Conservation (phyloP, 2,888 invertebrate genomes). For the Calliscelio sp. region DNA sequence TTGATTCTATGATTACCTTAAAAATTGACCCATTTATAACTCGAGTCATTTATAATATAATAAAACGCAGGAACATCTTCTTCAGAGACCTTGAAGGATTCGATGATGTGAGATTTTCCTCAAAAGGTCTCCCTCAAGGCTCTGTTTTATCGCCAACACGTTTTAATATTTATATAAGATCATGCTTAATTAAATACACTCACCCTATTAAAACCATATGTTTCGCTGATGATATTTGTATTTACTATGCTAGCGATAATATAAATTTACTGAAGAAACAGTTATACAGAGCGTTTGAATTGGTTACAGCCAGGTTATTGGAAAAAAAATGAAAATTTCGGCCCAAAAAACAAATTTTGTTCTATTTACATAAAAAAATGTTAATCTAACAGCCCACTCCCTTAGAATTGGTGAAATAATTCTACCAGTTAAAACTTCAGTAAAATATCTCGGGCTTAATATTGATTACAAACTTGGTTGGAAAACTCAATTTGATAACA, state of each 20-base stretch:
- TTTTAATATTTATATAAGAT: neutral
- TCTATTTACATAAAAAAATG: neutral
- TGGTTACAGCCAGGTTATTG: no score
- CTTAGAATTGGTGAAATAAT: neutral
- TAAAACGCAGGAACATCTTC: neutral
- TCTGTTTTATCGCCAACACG: neutral
- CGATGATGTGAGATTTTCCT: neutral
- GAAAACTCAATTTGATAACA: neutral
- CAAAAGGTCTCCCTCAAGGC: slow-evolving; percentile 6
- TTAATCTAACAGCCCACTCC: neutral
- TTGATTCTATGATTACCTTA: neutral
- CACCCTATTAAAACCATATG: neutral
- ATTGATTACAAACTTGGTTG: slow-evolving; percentile 4
- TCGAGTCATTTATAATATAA: neutral
- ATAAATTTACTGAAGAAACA: neutral
- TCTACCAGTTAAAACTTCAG: neutral
- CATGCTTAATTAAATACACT: neutral
- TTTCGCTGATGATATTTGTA: slow-evolving; percentile 15
- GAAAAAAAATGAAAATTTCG: slow-evolving; percentile 1
- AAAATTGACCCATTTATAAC: neutral
- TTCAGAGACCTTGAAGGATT: neutral
- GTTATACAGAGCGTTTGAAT: no score
- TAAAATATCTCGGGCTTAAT: neutral
- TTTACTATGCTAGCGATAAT: neutral
- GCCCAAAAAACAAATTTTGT: neutral